Conservation (phyloP, 2,888 invertebrate genomes). For the Heliconius ethilla region DNA sequence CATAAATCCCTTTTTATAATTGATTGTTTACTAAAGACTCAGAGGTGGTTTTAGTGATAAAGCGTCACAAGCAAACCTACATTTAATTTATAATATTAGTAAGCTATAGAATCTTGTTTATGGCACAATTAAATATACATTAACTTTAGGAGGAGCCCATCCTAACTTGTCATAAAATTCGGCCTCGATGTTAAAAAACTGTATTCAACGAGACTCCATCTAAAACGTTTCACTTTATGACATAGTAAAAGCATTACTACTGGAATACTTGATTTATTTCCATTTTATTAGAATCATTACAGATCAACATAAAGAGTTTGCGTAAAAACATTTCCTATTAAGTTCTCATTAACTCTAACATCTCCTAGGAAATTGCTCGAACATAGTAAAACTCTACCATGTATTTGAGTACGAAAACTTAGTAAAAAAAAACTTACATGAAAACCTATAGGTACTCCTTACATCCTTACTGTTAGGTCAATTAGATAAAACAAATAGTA, state of each 20-base stretch:
- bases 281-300: slow-evolving; percentile 3
- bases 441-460: neutral
- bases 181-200: slow-evolving; percentile 8
- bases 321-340: neutral
- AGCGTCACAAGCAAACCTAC: no score
- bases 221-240: slow-evolving; percentile 7
- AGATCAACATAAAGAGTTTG: neutral
- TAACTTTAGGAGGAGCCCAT: neutral
- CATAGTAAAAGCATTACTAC: slow-evolving; percentile 2
- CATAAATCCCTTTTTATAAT: no score
- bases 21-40: no score
- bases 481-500: neutral
- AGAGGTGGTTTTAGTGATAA: no score
- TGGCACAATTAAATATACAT: neutral
- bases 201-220: neutral
- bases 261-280: neutral
- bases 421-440: neutral
- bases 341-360: neutral
- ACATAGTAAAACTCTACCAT: neutral
- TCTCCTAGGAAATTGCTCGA: neutral
- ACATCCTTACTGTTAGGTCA: neutral
- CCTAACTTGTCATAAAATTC: neutral
- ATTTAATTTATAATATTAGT: no score
- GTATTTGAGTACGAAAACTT: neutral
- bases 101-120: neutral